These are phyloP conservation scores for Yponomeuta plumbellus DNA, from an alignment of 2,888 invertebrate genomes.

Conservation along the genomic window DNA sequence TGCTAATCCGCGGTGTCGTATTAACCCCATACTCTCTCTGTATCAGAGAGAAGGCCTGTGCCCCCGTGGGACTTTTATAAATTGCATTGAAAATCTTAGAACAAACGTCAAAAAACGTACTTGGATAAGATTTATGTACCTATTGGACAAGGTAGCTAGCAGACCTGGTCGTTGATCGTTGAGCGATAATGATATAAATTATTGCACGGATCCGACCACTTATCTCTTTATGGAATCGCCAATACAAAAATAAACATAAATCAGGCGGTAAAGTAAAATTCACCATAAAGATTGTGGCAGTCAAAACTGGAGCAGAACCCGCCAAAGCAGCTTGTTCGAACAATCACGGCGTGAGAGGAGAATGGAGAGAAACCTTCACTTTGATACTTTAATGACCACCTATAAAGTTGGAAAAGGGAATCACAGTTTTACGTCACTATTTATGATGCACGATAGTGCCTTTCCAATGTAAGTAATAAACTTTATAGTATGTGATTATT, in stretches of 20 bases:
- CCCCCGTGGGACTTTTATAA: too few species aligned
- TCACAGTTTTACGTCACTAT: not conserved
- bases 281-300: not conserved
- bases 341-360: not conserved
- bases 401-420: not conserved
- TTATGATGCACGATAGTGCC: not conserved
- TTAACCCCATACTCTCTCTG: too few species aligned
- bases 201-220: not conserved
- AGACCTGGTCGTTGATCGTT: not conserved
- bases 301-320: not conserved
- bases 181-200: not conserved
- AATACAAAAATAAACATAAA: not conserved
- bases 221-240: not conserved
- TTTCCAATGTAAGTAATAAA: not conserved
- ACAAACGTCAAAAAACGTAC: too few species aligned
- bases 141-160: too few species aligned
- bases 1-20: too few species aligned
- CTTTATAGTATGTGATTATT: not conserved
- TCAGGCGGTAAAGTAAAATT: not conserved
- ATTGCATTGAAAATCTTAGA: too few species aligned
- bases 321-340: not conserved
- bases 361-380: conserved; percentile 1
- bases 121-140: too few species aligned
- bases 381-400: not conserved
- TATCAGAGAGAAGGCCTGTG: too few species aligned